A percentile compares a stretch with the other conserved stretches of the same genome.
phyloP scores from a whole-genome alignment of 2,113 vertebrate genomes.

The Nerophis ophidion region DNA sequence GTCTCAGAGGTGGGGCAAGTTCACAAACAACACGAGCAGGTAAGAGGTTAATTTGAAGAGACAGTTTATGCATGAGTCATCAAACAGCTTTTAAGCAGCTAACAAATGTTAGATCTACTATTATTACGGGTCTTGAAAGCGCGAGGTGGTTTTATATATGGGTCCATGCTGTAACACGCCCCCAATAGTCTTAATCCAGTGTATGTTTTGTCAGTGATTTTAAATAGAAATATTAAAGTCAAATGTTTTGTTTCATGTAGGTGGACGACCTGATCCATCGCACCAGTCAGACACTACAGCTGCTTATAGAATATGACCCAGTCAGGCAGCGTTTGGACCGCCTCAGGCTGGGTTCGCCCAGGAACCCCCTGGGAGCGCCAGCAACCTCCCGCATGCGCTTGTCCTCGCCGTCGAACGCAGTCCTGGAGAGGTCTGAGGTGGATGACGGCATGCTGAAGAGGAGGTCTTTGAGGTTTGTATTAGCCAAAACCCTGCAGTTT shows the following conservation, averaged over 20 bases:
- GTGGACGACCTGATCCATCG: constrained; percentile 85
- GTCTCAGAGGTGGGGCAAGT: too few relatives aligned
- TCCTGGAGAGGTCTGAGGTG: constrained; percentile 79
- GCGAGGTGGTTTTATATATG: too few relatives aligned
- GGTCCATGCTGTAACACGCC: too few relatives aligned
- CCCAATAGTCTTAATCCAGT: not conserved
- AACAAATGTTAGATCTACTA: too few relatives aligned
- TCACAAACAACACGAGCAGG: too few relatives aligned
- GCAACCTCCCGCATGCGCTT: constrained; percentile 76
- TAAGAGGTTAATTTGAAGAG: too few relatives aligned
- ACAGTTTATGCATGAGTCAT: too few relatives aligned
- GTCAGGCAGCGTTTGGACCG: constrained; percentile 83
- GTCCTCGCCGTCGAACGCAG: constrained; percentile 67
- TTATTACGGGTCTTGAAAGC: too few relatives aligned
- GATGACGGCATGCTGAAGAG: constrained; percentile 79
- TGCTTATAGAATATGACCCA: constrained; percentile 91
- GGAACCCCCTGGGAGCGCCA: constrained; percentile 52
- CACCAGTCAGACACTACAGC: constrained; percentile 88
- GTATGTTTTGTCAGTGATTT: not conserved
- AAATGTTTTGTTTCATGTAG: constrained; percentile 54
- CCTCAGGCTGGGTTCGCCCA: constrained; percentile 74
- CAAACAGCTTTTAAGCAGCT: too few relatives aligned
- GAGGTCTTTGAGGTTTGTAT: constrained; percentile 81
- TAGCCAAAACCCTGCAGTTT: not conserved
- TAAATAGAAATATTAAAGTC: not conserved